phyloP scores from a whole-genome alignment of 2,797 vertebrate species.

The Halcyon badia region DNA sequence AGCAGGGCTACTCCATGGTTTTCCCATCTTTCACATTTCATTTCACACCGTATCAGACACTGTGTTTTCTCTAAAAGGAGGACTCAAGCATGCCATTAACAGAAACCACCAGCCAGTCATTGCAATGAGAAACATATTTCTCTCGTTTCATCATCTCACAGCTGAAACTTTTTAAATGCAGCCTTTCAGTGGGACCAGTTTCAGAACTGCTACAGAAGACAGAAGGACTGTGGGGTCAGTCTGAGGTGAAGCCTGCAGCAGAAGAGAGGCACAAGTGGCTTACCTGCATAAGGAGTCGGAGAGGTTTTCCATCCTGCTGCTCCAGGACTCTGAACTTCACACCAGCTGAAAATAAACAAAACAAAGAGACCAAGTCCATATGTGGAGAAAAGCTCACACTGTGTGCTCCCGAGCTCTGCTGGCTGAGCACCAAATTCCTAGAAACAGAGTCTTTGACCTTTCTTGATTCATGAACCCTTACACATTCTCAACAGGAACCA shows the following conservation, averaged over 20 bases:
- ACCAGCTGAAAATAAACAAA: slow-evolving; percentile 84
- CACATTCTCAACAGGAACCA: not conserved
- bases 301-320: slow-evolving; percentile 87
- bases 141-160: not conserved
- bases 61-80: not conserved
- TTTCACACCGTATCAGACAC: not conserved
- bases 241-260: not conserved
- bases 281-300: slow-evolving; percentile 96
- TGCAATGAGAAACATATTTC: accelerated
- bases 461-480: not conserved
- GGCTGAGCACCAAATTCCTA: not conserved
- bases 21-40: not conserved
- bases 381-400: not conserved
- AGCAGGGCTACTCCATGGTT: not conserved
- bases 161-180: not conserved
- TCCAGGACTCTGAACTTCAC: slow-evolving; percentile 94
- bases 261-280: not conserved
- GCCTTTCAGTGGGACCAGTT: not conserved
- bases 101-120: not conserved
- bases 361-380: not conserved
- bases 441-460: not conserved
- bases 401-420: not conserved
- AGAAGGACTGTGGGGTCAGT: not conserved
- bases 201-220: not conserved
- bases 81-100: not conserved